Base-by-base conservation (phyloP, 2,113 vertebrate genomes). In the Marcusenius ussheri region DNA sequence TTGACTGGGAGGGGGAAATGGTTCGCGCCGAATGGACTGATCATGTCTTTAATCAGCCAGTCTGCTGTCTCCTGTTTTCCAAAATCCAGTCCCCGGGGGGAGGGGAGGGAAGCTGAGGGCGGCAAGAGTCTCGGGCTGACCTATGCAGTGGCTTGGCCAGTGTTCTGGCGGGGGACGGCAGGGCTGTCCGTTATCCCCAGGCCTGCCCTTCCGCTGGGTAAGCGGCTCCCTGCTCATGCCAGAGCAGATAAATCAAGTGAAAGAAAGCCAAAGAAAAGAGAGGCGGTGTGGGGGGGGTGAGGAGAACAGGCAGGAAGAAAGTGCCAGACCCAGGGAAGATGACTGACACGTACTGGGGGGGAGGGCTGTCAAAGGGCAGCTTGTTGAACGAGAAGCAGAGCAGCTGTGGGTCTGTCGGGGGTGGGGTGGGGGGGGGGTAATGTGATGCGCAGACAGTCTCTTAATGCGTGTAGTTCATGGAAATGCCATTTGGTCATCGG, bases 61-160 rank as follows among this genome's bases (percentile, higher is more conserved):
- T 21, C 83, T 49, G 83, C 45, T 1, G 6, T 84, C 24, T 47
- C 21, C 9, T 84, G 42, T 24, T 47, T 84, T 84, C 24, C n/a
- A 24, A 85, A 50, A n/a, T 47, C 45, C 19, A 47, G 83, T n/a
- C 83, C 47, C 46, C 74, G 70, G 83, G 4, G 89, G 90, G 91
- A 85, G 83, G 53, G 87, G 90, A 46, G 53, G 88, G 88, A 90
- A 91, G 89, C 35, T 90, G 66, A 46, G 91, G 89, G 15, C 89
- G 45, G 83, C 3, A 21, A 47, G 24, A 45, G 42, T 84, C 21
- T 49, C 10, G 50, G 11, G 19, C 31, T 83, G 31, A 83, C 74
- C 7, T 27, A 77, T 39, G 35, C 50, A n/a, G 19, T 2, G n/a
- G 70, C 19, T 84, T 46, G 80, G 51, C 39, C 51, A 35, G 42